phyloP scores from a whole-genome alignment of 1,140 invertebrate genomes.

The Apis cerana region DNA sequence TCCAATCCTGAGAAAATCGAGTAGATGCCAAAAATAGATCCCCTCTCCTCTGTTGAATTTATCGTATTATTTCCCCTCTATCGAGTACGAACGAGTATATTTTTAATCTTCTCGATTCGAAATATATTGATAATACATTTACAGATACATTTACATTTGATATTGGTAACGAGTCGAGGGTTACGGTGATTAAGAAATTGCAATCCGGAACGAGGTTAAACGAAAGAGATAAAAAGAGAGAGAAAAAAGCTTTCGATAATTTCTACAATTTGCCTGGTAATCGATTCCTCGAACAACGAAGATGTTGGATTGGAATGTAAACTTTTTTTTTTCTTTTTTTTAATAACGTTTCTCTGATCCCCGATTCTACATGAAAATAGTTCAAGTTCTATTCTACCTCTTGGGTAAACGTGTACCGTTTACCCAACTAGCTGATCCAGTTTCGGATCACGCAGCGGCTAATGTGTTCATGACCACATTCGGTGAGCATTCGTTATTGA shows the following conservation, averaged over 20 bases:
- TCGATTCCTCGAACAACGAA: background rate
- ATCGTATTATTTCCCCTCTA: no score
- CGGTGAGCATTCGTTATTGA: constrained; percentile 61
- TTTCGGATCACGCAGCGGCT: constrained; percentile 60
- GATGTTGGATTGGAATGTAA: constrained; percentile 16
- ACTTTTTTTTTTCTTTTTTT: background rate
- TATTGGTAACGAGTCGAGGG: background rate
- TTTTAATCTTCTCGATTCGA: background rate
- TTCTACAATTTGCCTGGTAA: background rate
- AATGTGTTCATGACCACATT: constrained; percentile 64
- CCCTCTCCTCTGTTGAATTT: no score
- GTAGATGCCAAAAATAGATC: no score
- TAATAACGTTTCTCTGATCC: constrained; percentile 47
- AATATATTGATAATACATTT: background rate
- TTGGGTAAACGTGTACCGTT: constrained; percentile 55
- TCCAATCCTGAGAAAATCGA: no score
- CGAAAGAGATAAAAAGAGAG: background rate
- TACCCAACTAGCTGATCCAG: constrained; percentile 62
- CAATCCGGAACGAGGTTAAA: background rate
- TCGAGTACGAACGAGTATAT: no score
- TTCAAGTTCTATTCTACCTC: constrained; percentile 46
- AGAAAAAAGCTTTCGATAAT: background rate
- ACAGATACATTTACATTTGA: background rate
- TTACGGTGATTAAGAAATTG: background rate
- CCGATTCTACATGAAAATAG: constrained; percentile 55